Base-by-base conservation (phyloP, 1,140 invertebrate genomes). In the Drosophila leontia region DNA sequence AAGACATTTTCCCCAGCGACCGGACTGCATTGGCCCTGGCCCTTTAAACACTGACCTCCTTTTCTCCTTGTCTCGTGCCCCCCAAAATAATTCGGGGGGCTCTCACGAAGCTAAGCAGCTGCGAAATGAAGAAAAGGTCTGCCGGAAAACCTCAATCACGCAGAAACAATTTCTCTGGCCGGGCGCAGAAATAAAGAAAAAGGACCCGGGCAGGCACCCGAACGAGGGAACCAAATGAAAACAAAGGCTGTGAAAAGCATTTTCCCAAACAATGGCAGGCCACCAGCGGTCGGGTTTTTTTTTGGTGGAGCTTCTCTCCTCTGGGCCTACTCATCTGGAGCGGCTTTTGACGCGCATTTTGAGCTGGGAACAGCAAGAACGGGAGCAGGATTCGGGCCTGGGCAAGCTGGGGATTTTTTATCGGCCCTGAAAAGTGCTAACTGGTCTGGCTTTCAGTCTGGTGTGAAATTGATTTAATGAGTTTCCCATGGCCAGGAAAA, bases 61-160 rank as follows among this genome's bases (percentile, higher is more conserved):
- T 75, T 42, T 23, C 12, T 23, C 51, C 32, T 35, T 53, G 29
- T 12, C 29, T 6, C 13, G 11, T 9, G 6, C 7, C 13, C 47
- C 37, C 59, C 23, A 7, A 15, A 8, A 61, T n/a, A 59, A 44
- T 42, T 29, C 7, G 17, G 60, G 23, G 51, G 26, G 19, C 59
- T 48, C 57, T 42, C 29, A 47, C 51, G 51, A 29, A 65, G 74
- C 74, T 76, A 76, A 70, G 70, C 67, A 63, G 75, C 67, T 70
- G 58, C 61, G 39, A 59, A 67, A 62, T 35, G 59, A 74, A 64
- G 70, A 83, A 82, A 84, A 76, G 81, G 81, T 83, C 71, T 61
- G 45, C 72, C 78, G 76, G 81, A 80, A 84, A 88, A 88, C 84
- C 84, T 88, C 84, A 87, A 87, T 87, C 84, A 88, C 80, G 78